Percentiles rank a stretch among this genome's conserved stretches.
These are phyloP conservation scores for Eonycteris spelaea DNA, from an alignment of 2,113 vertebrate genomes.

Conservation along the genomic window DNA sequence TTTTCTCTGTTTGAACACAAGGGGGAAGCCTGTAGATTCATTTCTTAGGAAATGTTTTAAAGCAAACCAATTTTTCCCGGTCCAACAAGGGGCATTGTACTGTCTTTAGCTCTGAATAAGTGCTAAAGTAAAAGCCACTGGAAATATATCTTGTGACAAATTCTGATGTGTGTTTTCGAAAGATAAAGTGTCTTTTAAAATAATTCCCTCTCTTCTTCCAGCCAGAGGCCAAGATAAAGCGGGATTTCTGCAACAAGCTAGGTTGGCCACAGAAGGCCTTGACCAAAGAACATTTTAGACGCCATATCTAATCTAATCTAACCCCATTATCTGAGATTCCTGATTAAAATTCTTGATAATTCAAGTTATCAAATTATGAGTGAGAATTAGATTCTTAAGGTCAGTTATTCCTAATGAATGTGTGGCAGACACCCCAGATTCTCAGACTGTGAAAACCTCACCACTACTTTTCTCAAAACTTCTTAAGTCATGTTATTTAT, in stretches of 20 bases:
- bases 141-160: neutral
- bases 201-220: neutral
- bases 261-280: neutral
- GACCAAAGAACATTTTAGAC: neutral
- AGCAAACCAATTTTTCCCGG: neutral
- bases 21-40: conserved; percentile 46
- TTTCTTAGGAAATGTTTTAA: neutral
- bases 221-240: neutral
- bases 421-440: neutral
- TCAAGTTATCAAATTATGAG: neutral
- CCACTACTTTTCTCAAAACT: neutral
- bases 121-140: neutral
- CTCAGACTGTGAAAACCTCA: neutral
- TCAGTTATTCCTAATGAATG: neutral
- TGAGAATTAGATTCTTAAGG: neutral
- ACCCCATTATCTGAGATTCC: neutral
- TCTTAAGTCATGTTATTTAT: neutral
- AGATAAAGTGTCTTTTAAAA: neutral
- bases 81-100: neutral
- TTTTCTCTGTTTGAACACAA: conserved; percentile 55
- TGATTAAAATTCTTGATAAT: neutral
- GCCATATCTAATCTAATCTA: neutral
- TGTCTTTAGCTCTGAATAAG: neutral
- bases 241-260: neutral
- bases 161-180: neutral